Evolutionary conservation across 2,797 vertebrate genomes (phyloP).

Genomic region (Bovichtus diacanthus): DNA sequence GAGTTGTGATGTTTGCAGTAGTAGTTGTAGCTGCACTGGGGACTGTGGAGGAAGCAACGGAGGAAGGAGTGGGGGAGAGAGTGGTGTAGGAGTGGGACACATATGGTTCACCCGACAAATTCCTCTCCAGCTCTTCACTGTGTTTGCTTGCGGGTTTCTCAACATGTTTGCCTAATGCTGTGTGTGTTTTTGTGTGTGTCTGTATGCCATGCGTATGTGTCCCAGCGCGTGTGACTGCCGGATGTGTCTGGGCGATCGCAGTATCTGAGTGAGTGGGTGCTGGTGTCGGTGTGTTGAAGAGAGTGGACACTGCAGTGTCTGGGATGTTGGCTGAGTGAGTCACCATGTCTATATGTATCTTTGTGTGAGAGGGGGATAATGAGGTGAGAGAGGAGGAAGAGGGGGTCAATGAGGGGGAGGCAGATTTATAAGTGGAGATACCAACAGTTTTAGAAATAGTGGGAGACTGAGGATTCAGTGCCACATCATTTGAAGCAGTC

Average conservation of each 20-base stretch:
- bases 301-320: slow-evolving; percentile 46
- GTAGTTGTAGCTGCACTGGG: slow-evolving; percentile 24
- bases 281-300: slow-evolving; percentile 29
- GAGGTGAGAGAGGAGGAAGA: slow-evolving; percentile 30
- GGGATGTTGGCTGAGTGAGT: slow-evolving; percentile 61
- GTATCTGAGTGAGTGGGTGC: slow-evolving; percentile 36
- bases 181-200: slow-evolving; percentile 41
- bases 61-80: slow-evolving; percentile 19
- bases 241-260: slow-evolving; percentile 31
- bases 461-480: slow-evolving; percentile 24
- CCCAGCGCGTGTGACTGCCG: slow-evolving; percentile 15
- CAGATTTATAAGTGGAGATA: slow-evolving; percentile 39
- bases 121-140: slow-evolving; percentile 49
- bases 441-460: slow-evolving; percentile 24
- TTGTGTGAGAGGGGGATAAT: slow-evolving; percentile 35
- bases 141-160: slow-evolving; percentile 52
- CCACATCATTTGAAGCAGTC: slow-evolving; percentile 28
- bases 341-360: slow-evolving; percentile 58
- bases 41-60: slow-evolving; percentile 22
- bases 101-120: slow-evolving; percentile 37
- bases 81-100: slow-evolving; percentile 39
- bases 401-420: slow-evolving; percentile 35
- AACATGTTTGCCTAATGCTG: slow-evolving; percentile 44
- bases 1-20: slow-evolving; percentile 42
- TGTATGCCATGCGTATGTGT: slow-evolving; percentile 45